Base-by-base conservation (phyloP, 2,113 vertebrate species). In the Bufo bufo region DNA sequence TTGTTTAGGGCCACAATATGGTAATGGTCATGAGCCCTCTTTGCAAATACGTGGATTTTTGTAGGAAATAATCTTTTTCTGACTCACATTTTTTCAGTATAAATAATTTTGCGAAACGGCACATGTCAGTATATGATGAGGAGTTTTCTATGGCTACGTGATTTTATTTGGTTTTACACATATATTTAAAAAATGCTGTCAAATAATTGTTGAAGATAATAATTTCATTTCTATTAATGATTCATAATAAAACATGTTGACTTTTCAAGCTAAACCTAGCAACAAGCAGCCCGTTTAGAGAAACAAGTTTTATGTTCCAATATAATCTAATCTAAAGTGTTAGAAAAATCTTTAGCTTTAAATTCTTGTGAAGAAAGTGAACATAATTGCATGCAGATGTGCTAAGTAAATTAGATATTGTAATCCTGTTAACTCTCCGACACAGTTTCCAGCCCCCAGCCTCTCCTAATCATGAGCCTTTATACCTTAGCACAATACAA, bases 401-500 rank as follows among this genome's bases (percentile, higher is more conserved):
- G 79, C 86, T 65, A 82, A 88, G 78, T 88, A 88, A 88, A 82
- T 88, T 88, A 88, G 79, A 88, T 63, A 82, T 82, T 87, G 66
- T 74, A 82, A 87, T 87, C 86, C 86, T 82, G 78, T 87, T 88
- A 88, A 63, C 78, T 82, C 69, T 59, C 58, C 69, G 50, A 20
- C 78, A 80, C 50, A 87, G 63, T 72, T 72, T 81, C 20, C 61
- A 80, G 86, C 77, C 86, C 43, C 50, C 80, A 83, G 69, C 69
- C 54, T 74, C 74, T 61, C 69, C 71, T 88, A 88, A 88, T 82
- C 86, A 88, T 85, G 90, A 90, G 82, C 65, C 72, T 80, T 81
- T 84, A 59, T 86, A 86, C 45, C 85, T 85, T 77, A 88, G 90
- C 52, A 81, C 85, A 65, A 75, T 85, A 69, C 71, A 89, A 86